Conservation (phyloP, 2,797 vertebrate genomes). For the Micropoecilia bifurca region DNA sequence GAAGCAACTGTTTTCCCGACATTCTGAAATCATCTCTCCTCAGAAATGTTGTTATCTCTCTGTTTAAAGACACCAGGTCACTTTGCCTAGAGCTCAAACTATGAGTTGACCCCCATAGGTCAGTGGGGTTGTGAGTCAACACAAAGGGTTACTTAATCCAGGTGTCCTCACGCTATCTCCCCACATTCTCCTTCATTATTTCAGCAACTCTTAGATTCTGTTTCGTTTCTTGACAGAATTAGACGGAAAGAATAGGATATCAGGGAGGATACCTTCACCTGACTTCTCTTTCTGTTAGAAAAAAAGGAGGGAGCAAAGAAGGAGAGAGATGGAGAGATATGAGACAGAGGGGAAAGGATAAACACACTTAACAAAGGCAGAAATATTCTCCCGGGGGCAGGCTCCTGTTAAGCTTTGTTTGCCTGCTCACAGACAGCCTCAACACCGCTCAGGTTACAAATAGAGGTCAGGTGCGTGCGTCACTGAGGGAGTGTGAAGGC, state of each 20-base stretch:
- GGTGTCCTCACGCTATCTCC: conserved; percentile 28
- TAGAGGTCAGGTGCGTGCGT: conserved; percentile 67
- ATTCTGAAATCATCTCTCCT: conserved; percentile 39
- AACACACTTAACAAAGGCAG: conserved; percentile 75
- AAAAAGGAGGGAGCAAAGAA: conserved; percentile 38
- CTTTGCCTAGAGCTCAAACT: conserved; percentile 46
- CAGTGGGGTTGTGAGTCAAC: conserved; percentile 34
- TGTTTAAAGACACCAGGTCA: conserved; percentile 40
- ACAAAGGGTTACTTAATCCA: conserved; percentile 47
- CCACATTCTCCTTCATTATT: conserved; percentile 32
- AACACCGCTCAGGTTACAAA: conserved; percentile 75
- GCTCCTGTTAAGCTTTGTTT: conserved; percentile 72
- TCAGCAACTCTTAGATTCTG: conserved; percentile 29
- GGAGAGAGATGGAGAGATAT: conserved; percentile 33
- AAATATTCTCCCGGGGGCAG: conserved; percentile 67
- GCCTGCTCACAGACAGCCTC: conserved; percentile 68
- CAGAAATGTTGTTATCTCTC: conserved; percentile 11
- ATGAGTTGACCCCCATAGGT: conserved; percentile 44
- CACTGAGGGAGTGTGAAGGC: conserved; percentile 52
- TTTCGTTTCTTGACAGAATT: conserved; percentile 5
- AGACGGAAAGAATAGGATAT: neutral
- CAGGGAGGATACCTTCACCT: conserved; percentile 44
- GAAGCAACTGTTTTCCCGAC: neutral
- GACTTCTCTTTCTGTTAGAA: conserved; percentile 43
- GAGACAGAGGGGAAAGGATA: conserved; percentile 48